Percentiles rank a stretch among this genome's conserved stretches.
Conservation (phyloP, 2,888 invertebrate genomes). For the Drosophila acutilabella region DNA sequence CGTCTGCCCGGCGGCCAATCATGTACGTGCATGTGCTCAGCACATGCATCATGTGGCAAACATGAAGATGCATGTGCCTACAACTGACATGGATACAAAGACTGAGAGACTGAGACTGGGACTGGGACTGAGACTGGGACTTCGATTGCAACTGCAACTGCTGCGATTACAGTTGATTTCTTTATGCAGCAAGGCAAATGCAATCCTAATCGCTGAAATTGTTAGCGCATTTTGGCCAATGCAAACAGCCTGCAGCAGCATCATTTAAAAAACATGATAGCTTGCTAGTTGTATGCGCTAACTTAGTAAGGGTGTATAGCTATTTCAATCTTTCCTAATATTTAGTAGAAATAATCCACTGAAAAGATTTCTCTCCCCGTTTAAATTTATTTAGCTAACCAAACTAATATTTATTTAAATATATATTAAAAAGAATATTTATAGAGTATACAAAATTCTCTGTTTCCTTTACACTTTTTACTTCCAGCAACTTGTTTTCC, state of each 20-base stretch:
- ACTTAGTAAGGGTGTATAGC: not conserved
- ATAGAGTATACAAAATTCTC: constrained; percentile 3
- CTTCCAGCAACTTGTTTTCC: constrained; percentile 7
- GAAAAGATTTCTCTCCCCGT: too few relatives aligned
- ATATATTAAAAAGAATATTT: too few relatives aligned
- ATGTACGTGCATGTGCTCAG: constrained; percentile 72
- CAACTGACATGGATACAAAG: constrained; percentile 7
- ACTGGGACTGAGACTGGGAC: constrained; percentile 29
- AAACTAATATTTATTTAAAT: too few relatives aligned
- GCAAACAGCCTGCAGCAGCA: constrained; percentile 74
- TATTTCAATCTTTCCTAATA: constrained; percentile 1
- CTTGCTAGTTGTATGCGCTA: constrained; percentile 47
- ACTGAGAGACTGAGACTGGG: not conserved
- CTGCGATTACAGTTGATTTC: constrained; percentile 47
- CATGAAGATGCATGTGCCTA: constrained; percentile 72
- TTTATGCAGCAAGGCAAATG: constrained; percentile 66
- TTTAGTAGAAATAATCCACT: too few relatives aligned
- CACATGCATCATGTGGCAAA: constrained; percentile 69
- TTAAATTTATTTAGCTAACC: too few relatives aligned
- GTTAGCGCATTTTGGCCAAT: constrained; percentile 81
- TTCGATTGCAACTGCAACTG: constrained; percentile 34
- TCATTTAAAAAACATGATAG: constrained; percentile 75
- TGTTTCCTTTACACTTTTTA: not conserved
- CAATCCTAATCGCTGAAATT: constrained; percentile 78
- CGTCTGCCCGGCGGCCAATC: constrained; percentile 75